Evolutionary conservation across 2,113 vertebrate species (phyloP), one percentile per base, ranked within the genome.

Genomic region (Sula dactylatra): DNA sequence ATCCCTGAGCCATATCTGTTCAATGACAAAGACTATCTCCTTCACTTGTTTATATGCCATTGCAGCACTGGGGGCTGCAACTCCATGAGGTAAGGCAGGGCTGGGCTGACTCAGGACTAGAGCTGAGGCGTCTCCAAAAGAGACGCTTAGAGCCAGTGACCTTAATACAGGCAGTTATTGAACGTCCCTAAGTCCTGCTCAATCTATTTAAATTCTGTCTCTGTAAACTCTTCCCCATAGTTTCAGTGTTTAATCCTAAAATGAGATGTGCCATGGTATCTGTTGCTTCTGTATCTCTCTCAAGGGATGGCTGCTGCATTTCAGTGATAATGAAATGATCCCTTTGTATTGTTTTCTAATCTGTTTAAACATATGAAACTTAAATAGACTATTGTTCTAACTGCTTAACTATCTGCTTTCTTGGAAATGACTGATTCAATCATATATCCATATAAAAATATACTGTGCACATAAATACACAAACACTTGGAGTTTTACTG

Each of bases 321-420:
- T 45, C 61, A 54, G 19, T 61, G 88, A 72, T 69, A 65, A 71
- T 17, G 31, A 94, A 90, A 47, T 26, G 1, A 84, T 83, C n/a
- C 58, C 20, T 88, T 71, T 40, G 10, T 50, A 77, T 95, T 95
- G 86, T 94, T 92, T 92, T 59, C 76, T 81, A 71, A 94, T 71
- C 69, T 73, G 38, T 77, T 93, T 83, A 82, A 93, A 88, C 9
- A 50, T 38, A 70, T 22, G 26, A 70, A 83, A 64, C 6, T 78
- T 73, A 56, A 76, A 79, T 16, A 73, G 55, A 3, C 58, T 42
- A 31, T 92, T 88, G 76, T 95, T 92, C 62, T 73, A 70, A 14
- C 40, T 58, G 66, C 44, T 71, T 52, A 71, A 76, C 36, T 80
- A 19, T 90, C 64, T 93, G 64, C 38, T 90, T 78, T 84, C 55